Evolutionary conservation across 2,113 vertebrate genomes (phyloP).

Genomic region (Osmerus eperlanus): DNA sequence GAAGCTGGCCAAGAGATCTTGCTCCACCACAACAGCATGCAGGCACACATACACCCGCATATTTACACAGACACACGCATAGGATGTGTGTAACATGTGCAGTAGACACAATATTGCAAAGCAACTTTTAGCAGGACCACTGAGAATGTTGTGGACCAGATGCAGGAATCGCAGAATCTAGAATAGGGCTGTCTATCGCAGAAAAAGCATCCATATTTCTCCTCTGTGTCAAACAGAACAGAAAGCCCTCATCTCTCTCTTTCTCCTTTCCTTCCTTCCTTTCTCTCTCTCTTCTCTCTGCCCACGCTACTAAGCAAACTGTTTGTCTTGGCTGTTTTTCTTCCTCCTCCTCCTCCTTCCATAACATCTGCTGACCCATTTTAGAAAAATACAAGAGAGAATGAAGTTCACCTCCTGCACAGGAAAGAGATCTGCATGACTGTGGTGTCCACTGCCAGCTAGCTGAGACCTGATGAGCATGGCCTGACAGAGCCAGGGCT

Average conservation of each 20-base stretch:
- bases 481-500: too few species aligned
- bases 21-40: not conserved
- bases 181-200: not conserved
- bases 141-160: not conserved
- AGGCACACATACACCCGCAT: not conserved
- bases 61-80: too few species aligned
- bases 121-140: not conserved
- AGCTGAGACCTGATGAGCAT: not conserved
- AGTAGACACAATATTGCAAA: not conserved
- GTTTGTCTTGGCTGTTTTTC: conserved; percentile 66
- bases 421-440: conserved; percentile 40
- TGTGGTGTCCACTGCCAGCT: not conserved
- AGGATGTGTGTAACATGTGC: too few species aligned
- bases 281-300: conserved; percentile 40
- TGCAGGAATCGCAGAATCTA: not conserved
- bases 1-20: not conserved
- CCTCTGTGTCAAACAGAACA: not conserved
- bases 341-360: conserved; percentile 30
- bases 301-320: conserved; percentile 63
- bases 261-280: conserved; percentile 40
- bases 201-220: not conserved
- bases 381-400: conserved; percentile 61
- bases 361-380: conserved; percentile 76
- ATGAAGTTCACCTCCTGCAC: conserved; percentile 59
- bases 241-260: conserved; percentile 14